phyloP scores from a whole-genome alignment of 2,113 vertebrate genomes.

The Struthio camelus region DNA sequence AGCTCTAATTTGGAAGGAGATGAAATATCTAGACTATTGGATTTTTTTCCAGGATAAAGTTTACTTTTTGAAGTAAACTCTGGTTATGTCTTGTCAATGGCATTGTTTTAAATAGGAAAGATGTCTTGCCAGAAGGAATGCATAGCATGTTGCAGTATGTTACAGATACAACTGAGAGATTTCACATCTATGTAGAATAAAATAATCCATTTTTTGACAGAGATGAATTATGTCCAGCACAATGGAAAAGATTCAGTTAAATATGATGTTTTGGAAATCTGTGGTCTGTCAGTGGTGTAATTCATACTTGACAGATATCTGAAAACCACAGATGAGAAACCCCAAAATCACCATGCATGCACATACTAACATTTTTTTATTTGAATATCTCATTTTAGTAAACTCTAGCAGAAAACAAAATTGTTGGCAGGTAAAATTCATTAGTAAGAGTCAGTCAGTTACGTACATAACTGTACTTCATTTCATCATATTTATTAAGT shows the following conservation, averaged over 20 bases:
- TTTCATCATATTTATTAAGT: not conserved
- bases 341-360: fast-evolving
- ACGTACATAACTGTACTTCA: not conserved
- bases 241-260: not conserved
- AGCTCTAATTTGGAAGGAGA: not conserved
- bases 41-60: not conserved
- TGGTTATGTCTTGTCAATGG: not conserved
- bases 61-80: not conserved
- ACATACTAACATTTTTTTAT: not conserved
- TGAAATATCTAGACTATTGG: not conserved
- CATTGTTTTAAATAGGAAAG: not conserved
- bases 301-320: not conserved
- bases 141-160: not conserved
- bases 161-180: not conserved
- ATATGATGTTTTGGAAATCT: not conserved
- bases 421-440: not conserved
- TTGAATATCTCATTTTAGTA: not conserved
- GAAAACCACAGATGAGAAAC: not conserved
- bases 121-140: not conserved
- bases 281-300: not conserved
- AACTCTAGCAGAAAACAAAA: not conserved
- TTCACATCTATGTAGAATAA: not conserved
- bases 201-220: not conserved
- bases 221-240: not conserved
- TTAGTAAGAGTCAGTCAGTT: not conserved